A percentile compares a stretch with the other conserved stretches of the same genome.
phyloP scores from a whole-genome alignment of 2,113 vertebrate species.

The Azemiops feae region DNA sequence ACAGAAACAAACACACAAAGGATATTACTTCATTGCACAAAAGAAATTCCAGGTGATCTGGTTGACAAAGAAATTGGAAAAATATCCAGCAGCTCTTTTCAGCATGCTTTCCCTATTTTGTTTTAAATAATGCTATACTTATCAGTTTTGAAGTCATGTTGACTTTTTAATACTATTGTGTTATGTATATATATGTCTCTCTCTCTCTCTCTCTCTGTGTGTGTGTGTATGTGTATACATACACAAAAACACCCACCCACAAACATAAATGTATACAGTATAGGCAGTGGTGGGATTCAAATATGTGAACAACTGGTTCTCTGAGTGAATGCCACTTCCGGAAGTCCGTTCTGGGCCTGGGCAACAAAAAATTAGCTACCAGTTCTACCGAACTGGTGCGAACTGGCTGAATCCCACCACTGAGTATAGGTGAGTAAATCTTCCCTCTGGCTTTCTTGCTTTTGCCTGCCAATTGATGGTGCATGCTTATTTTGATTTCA shows the following conservation, averaged over 20 bases:
- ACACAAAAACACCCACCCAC: background rate
- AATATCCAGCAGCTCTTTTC: background rate
- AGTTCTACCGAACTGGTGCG: no score
- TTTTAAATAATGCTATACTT: background rate
- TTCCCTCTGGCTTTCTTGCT: background rate
- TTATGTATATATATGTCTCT: background rate
- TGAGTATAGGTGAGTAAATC: background rate
- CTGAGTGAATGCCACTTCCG: no score
- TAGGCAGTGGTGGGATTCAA: no score
- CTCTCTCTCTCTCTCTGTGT: background rate
- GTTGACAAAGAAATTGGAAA: background rate
- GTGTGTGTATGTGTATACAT: no score
- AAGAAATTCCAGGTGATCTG: background rate
- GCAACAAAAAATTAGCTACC: no score
- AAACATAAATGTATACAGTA: no score
- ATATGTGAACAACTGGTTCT: no score
- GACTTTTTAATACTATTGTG: background rate
- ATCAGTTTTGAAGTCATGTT: background rate
- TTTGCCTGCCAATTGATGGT: background rate
- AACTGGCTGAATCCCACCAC: no score
- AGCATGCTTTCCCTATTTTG: background rate
- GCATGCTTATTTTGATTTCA: background rate
- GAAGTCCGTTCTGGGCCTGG: no score
- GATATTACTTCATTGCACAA: background rate
- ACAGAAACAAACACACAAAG: background rate